phyloP scores from a whole-genome alignment of 2,888 invertebrate genomes.

The Erebia palarica region DNA sequence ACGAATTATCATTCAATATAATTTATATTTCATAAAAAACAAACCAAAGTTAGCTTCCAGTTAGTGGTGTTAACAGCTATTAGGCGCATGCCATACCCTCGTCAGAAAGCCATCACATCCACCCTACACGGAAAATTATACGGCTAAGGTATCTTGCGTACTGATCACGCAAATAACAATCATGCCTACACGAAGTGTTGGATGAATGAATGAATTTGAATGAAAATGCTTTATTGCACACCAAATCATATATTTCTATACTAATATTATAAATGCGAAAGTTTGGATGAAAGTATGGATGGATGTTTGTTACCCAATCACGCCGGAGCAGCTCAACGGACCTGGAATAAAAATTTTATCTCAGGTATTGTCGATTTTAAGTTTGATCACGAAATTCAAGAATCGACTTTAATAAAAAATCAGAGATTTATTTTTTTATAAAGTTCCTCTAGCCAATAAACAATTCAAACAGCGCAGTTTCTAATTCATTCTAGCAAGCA shows the following conservation, averaged over 20 bases:
- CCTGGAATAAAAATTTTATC: no score
- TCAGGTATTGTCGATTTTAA: no score
- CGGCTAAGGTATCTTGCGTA: slow-evolving; percentile 18
- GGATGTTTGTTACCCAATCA: no score
- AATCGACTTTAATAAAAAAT: no score
- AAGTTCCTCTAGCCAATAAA: background rate
- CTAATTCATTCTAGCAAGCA: background rate
- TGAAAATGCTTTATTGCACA: no score
- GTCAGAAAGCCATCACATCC: slow-evolving; percentile 50
- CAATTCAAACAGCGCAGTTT: background rate
- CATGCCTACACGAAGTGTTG: background rate
- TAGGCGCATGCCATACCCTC: slow-evolving; percentile 58
- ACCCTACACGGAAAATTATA: slow-evolving; percentile 28
- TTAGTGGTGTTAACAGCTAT: slow-evolving; percentile 43
- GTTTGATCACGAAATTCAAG: no score
- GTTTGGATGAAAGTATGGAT: no score
- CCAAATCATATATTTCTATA: no score
- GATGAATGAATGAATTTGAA: background rate
- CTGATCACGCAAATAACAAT: slow-evolving; percentile 3
- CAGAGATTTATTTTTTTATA: no score
- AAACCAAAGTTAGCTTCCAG: slow-evolving; percentile 25
- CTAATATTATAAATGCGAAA: no score
- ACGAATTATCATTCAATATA: background rate
- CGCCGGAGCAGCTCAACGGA: no score
- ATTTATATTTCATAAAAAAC: background rate